Evolutionary conservation across 2,113 vertebrate genomes (phyloP), one percentile per base, ranked within the genome.

Genomic region (Cyanoliseus patagonus): DNA sequence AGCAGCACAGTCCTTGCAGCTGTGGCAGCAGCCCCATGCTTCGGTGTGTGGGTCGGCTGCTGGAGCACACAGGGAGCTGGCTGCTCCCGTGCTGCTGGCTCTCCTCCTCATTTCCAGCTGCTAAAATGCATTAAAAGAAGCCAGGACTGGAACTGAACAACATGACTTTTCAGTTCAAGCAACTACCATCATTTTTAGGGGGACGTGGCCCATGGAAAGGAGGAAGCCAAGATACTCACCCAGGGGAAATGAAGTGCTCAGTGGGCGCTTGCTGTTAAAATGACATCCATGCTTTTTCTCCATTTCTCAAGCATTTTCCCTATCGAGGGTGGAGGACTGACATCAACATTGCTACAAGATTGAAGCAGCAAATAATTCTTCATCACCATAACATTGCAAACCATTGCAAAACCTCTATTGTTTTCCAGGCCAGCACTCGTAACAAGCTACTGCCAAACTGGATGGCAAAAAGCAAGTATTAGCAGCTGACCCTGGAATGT

Each of bases 311-410:
- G 27, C 10, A 17, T 39, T 85, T 78, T 66, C 39, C 52, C 33
- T 17, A 1, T 19, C 63, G 14, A 19, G 12, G 33, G 8, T 49
- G 51, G 74, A 66, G 35, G 44, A 78, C 22, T 63, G 37, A 51
- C 75, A 78, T 55, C 69, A 89, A 30, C 72, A n/a, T 1, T 44
- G 46, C 73, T 53, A 41, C 4, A 39, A 74, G 64, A 62, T 0
- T 46, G 77, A 75, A 84, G 87, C 64, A 55, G 77, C 82, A 92
- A 91, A 92, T 86, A 84, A 66, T 46, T 85, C 79, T 67, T 68
- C 63, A 59, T 57, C 59, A 28, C 51, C 44, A 31, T 30, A 84
- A 46, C 85, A 51, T 4, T 72, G 66, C 88, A 89, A 76, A 90
- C 46, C 17, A 31, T 28, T 90, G 92, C 55, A 77, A 80, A 92